Conservation (phyloP, 1,140 invertebrate genomes). For the Gonioctena quinquepunctata region DNA sequence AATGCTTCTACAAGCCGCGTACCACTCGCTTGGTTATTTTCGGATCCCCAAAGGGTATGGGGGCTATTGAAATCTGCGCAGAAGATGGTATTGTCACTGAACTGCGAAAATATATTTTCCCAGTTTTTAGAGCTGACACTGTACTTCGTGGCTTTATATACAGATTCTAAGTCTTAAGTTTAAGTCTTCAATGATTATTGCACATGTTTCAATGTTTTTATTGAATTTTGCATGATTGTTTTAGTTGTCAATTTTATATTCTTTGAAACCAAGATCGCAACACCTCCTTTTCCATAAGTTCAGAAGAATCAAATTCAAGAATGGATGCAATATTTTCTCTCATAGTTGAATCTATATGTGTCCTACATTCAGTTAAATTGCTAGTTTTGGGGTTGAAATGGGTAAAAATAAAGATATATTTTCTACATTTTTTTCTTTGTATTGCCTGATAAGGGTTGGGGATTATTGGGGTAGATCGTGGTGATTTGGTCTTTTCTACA, state of each 20-base stretch:
- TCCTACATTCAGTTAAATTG: not conserved
- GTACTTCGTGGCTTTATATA: not conserved
- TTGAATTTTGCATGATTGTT: not conserved
- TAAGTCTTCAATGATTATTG: not conserved
- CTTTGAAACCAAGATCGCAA: not conserved
- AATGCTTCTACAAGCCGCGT: not conserved
- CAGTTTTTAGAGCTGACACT: not conserved
- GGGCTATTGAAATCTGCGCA: not conserved
- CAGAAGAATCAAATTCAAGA: not conserved
- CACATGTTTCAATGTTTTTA: not conserved
- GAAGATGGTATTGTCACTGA: not conserved
- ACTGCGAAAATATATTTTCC: not conserved
- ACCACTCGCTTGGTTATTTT: not conserved
- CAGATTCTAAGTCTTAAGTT: not conserved
- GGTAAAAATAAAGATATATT: not conserved
- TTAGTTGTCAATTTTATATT: not conserved
- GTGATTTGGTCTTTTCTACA: not conserved
- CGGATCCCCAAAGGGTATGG: not conserved
- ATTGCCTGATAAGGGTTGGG: not conserved
- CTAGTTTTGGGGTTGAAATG: not conserved
- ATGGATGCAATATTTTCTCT: not conserved
- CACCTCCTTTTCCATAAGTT: not conserved
- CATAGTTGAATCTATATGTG: not conserved
- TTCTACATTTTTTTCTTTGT: not conserved
- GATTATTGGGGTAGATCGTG: not conserved